A percentile compares a stretch with the other conserved stretches of the same genome.
Conservation (phyloP, 2,888 invertebrate species). For the Pyrocoelia pectoralis region DNA sequence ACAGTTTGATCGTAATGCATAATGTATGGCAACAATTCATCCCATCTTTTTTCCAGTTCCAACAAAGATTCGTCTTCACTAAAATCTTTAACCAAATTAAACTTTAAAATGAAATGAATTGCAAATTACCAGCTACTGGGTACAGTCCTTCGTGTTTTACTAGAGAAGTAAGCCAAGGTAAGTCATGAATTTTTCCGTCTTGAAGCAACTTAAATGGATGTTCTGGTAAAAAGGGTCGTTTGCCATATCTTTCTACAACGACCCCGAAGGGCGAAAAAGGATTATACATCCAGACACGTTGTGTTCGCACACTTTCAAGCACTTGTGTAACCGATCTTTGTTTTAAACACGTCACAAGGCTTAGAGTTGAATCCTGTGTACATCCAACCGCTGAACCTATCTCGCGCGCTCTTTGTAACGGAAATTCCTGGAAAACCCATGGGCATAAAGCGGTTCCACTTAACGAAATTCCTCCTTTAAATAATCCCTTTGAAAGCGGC, state of each 20-base stretch:
- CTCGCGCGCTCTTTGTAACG: constrained; percentile 65
- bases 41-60: constrained; percentile 65
- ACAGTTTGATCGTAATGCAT: constrained; percentile 70
- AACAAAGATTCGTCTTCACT: constrained; percentile 2
- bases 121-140: constrained; percentile 67
- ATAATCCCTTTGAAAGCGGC: constrained; percentile 63
- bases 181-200: constrained; percentile 65
- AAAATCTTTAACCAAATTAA: too few species aligned
- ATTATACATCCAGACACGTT: constrained; percentile 66
- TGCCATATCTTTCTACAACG: constrained; percentile 63
- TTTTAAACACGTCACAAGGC: constrained; percentile 71
- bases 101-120: too few species aligned
- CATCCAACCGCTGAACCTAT: constrained; percentile 69
- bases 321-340: constrained; percentile 66
- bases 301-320: constrained; percentile 63
- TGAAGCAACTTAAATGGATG: constrained; percentile 68
- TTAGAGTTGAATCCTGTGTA: constrained; percentile 60
- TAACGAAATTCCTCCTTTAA: constrained; percentile 68
- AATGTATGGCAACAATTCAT: constrained; percentile 67
- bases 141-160: constrained; percentile 75
- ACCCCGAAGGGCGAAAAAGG: constrained; percentile 75
- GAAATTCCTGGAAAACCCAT: constrained; percentile 62
- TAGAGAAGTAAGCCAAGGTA: constrained; percentile 73
- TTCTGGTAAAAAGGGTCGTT: constrained; percentile 65
- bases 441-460: constrained; percentile 72